Percentiles rank a stretch among this genome's conserved stretches.
These are phyloP conservation scores for Chymomyza caudatula DNA, from an alignment of 2,888 invertebrate genomes.

Conservation along the genomic window DNA sequence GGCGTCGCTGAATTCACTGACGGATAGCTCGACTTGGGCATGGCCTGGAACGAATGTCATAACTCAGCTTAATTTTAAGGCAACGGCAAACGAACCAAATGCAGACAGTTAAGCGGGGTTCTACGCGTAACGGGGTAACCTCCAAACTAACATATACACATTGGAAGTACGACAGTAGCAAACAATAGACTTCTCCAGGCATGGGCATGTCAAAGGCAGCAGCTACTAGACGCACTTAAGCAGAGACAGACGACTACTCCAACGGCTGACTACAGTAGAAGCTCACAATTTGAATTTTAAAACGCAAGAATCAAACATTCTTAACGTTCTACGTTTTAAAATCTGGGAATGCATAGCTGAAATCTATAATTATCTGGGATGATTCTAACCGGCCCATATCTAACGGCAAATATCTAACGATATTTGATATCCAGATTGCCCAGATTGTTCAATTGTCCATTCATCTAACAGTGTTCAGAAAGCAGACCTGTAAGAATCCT, in stretches of 20 bases:
- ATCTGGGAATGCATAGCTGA: no score
- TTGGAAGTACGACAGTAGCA: neutral
- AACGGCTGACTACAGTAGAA: neutral
- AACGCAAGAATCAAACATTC: neutral
- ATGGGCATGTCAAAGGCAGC: constrained; percentile 47
- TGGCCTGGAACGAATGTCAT: constrained; percentile 14
- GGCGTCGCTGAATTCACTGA: neutral
- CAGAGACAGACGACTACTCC: constrained; percentile 2
- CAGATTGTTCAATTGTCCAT: no score
- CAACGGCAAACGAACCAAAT: constrained; percentile 1
- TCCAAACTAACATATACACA: neutral
- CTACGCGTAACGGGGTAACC: no score
- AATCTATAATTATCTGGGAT: no score
- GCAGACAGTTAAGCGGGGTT: neutral
- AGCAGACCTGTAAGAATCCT: no score
- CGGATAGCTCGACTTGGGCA: constrained; percentile 21
- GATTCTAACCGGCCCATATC: no score
- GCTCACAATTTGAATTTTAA: neutral
- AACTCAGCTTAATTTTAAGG: constrained; percentile 25
- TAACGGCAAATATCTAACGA: no score
- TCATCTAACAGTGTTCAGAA: no score
- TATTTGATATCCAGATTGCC: no score
- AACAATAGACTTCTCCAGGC: neutral
- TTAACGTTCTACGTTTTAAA: neutral
- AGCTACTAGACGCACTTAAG: constrained; percentile 52